Evolutionary conservation across 92 coral and sea anemone species (phyloP).

Genomic region (Zoanthus sociatus): DNA sequence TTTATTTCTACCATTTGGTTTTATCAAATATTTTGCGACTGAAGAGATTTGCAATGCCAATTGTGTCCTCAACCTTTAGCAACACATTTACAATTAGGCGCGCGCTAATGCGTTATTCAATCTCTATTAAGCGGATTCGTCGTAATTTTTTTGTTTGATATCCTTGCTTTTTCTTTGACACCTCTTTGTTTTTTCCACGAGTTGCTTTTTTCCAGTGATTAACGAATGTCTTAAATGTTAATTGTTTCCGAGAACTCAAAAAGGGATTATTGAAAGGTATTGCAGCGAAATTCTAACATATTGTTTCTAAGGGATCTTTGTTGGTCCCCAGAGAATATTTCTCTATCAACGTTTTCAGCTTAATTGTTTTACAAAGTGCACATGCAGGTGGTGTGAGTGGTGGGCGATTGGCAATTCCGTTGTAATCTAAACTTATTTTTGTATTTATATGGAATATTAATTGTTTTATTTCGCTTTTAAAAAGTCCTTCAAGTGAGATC

Average conservation of each 20-base stretch:
- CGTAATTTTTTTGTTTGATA: neutral
- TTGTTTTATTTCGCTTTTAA: too few species aligned
- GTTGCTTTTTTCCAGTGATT: slow-evolving; percentile 4
- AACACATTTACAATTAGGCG: neutral
- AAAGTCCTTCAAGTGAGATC: too few species aligned
- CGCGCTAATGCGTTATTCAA: neutral
- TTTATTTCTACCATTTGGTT: neutral
- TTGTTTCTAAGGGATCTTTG: slow-evolving; percentile 9
- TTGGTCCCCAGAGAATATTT: slow-evolving; percentile 38
- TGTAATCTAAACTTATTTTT: too few species aligned
- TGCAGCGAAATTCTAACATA: neutral
- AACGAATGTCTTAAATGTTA: neutral
- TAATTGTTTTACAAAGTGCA: slow-evolving; percentile 42
- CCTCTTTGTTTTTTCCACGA: slow-evolving; percentile 27
- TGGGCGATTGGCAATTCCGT: neutral
- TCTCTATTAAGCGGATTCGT: neutral
- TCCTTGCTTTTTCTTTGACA: neutral
- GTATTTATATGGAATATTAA: too few species aligned
- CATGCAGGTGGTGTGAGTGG: slow-evolving; percentile 22
- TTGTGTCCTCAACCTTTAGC: neutral
- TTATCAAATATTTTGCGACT: neutral
- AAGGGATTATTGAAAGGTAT: neutral
- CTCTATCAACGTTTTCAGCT: neutral
- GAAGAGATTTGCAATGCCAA: neutral
- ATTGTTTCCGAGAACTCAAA: neutral